These are phyloP conservation scores for Notechis scutatus DNA, from an alignment of 2,113 vertebrate species.

Conservation along the genomic window DNA sequence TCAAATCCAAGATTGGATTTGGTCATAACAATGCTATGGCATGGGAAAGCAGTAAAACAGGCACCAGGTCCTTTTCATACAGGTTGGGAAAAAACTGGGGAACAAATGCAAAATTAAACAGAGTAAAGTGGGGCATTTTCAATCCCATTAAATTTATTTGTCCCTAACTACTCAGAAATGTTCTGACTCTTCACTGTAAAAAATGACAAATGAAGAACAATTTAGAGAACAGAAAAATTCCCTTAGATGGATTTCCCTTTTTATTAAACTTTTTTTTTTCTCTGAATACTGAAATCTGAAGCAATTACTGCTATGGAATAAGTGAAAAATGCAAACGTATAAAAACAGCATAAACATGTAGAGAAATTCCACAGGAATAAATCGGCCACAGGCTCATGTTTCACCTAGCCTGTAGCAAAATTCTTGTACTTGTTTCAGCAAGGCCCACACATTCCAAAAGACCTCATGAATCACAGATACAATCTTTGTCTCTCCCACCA, in stretches of 20 bases:
- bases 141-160: background rate
- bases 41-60: background rate
- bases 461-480: background rate
- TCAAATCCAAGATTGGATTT: background rate
- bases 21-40: background rate
- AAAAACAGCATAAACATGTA: background rate
- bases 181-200: background rate
- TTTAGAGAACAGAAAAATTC: background rate
- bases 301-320: background rate
- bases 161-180: background rate
- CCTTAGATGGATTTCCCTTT: background rate
- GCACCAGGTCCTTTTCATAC: too few relatives aligned
- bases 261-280: background rate
- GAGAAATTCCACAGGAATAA: background rate
- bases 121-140: background rate
- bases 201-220: background rate
- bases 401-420: background rate
- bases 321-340: background rate
- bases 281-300: background rate
- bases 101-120: background rate
- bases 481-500: background rate
- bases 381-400: background rate
- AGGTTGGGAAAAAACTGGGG: constrained; percentile 18
- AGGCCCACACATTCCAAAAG: background rate
- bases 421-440: background rate